A percentile compares a stretch with the other conserved stretches of the same genome.
phyloP scores from a whole-genome alignment of 2,888 invertebrate species.

The Zaprionus obscuricornis region DNA sequence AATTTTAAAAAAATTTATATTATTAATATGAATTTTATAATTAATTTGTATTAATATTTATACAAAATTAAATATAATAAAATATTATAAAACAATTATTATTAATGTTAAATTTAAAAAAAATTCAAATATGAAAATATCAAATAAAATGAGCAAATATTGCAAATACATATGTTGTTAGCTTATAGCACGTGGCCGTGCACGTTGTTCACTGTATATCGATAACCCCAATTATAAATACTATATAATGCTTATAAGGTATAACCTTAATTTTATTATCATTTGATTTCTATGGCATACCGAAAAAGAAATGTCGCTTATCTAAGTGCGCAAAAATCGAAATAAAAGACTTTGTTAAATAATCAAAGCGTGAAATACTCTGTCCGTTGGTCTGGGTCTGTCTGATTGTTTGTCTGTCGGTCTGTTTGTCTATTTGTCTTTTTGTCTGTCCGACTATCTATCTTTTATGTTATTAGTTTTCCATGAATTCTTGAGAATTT shows the following conservation, averaged over 20 bases:
- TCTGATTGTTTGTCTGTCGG: not conserved
- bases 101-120: too few relatives aligned
- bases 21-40: too few relatives aligned
- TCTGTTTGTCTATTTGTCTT: not conserved
- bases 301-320: constrained; percentile 52
- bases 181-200: constrained; percentile 30
- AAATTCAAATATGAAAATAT: not conserved
- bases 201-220: too few relatives aligned
- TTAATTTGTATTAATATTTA: too few relatives aligned
- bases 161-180: not conserved
- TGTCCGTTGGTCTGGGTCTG: too few relatives aligned
- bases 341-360: constrained; percentile 7
- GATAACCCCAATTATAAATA: too few relatives aligned
- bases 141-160: too few relatives aligned
- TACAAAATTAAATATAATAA: too few relatives aligned
- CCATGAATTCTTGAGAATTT: constrained; percentile 23
- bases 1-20: too few relatives aligned
- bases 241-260: too few relatives aligned
- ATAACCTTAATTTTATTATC: constrained; percentile 49
- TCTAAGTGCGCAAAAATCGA: constrained; percentile 72
- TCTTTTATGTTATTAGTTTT: too few relatives aligned
- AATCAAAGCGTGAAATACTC: constrained; percentile 1
- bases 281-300: constrained; percentile 48
- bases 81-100: too few relatives aligned
- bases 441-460: not conserved